phyloP scores from a whole-genome alignment of 2,888 invertebrate species.

The Aphrophora alni region DNA sequence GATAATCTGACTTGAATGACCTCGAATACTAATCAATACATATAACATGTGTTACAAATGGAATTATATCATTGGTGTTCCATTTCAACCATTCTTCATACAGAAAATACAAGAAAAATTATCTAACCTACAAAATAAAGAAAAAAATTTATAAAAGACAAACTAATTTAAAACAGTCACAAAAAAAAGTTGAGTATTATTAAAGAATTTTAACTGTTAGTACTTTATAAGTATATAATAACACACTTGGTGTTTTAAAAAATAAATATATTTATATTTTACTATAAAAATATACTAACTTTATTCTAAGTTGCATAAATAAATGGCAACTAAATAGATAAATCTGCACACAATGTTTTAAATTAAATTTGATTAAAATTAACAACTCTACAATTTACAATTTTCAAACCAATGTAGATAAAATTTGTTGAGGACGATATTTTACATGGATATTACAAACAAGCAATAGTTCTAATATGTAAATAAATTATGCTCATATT shows the following conservation, averaged over 20 bases:
- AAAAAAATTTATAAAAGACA: background rate
- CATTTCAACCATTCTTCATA: background rate
- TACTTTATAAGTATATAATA: background rate
- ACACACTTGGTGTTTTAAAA: background rate
- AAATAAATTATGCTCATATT: background rate
- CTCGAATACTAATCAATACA: background rate
- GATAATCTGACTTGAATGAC: background rate
- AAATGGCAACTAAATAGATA: background rate
- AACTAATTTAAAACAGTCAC: background rate
- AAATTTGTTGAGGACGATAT: background rate
- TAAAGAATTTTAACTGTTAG: background rate
- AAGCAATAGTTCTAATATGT: background rate
- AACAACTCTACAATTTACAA: background rate
- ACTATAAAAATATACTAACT: background rate
- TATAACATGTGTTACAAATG: background rate
- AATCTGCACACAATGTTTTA: background rate
- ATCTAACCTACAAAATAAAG: background rate
- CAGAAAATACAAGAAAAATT: background rate
- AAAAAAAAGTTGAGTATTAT: background rate
- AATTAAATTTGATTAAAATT: background rate
- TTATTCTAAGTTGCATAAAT: slow-evolving; percentile 1
- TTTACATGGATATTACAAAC: background rate
- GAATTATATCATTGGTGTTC: background rate
- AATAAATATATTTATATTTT: background rate
- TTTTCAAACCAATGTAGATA: no score